phyloP scores from a whole-genome alignment of 2,113 vertebrate species.

The Oreotrochilus melanogaster region DNA sequence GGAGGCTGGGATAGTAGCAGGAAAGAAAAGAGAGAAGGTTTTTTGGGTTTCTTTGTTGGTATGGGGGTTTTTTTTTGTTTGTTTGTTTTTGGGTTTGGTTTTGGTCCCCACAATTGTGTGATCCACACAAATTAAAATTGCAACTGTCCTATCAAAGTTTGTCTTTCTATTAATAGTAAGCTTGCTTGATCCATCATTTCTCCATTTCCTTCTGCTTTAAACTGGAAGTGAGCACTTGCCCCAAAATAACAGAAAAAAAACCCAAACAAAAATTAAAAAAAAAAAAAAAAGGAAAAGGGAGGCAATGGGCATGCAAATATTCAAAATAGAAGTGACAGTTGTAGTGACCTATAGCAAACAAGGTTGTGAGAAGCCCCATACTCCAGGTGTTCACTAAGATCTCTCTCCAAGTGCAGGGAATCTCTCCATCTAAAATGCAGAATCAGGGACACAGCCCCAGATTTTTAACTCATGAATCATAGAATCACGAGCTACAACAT shows the following conservation, averaged over 20 bases:
- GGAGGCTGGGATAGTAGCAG: neutral
- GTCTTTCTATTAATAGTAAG: neutral
- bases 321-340: neutral
- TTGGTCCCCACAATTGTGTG: neutral
- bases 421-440: neutral
- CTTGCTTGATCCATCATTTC: neutral
- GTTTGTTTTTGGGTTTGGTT: neutral
- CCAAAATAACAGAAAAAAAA: neutral
- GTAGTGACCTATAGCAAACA: neutral
- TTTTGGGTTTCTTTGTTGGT: too few species aligned
- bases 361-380: neutral
- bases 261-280: too few species aligned
- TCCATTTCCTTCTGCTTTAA: neutral
- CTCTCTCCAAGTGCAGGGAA: neutral
- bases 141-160: neutral
- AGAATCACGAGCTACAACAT: neutral
- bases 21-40: neutral
- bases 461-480: neutral
- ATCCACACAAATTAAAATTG: neutral
- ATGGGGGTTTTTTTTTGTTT: neutral
- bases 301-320: neutral
- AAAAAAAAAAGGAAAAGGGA: too few species aligned
- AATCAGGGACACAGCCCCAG: neutral
- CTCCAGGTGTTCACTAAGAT: neutral
- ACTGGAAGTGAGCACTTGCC: neutral